Base-by-base conservation (phyloP, 2,888 invertebrate genomes). In the Acanthosepion pharaonis region DNA sequence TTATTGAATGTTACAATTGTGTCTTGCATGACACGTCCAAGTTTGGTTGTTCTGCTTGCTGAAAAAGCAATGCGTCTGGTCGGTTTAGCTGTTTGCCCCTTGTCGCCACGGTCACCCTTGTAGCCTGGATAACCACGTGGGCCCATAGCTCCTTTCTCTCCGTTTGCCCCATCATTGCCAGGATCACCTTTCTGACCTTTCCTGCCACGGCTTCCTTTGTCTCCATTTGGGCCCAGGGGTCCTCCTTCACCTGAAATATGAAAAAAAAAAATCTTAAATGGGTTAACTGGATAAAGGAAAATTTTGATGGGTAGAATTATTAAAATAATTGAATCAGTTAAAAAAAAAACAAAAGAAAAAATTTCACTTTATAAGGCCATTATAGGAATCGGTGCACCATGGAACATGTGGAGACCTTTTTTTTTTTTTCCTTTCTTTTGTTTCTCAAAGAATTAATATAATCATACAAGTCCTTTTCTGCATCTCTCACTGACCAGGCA, bases 21-120 rank as follows among this genome's bases (percentile, higher is more conserved):
- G 94, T 97, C 97, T 94, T 97, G 97, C 11, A 96, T 95, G 42
- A 97, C 97, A 0, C 97, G 97, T 25, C 97, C 97, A 64, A 97
- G 96, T 55, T 96, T 96, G 28, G 96, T 96, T 92, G 96, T 96
- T 92, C 97, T 95, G 23, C 96, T 96, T 25, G 96, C 97, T 9
- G 97, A 97, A 95, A 97, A 97, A 23, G 97, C 97, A n/a, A 97
- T 96, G 48, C 96, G 95, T 8, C 96, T 95, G 8, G 96, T 95
- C 15, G 94, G 95, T 94, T 91, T 94, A 78, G 94, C 48, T 15
- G 94, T 33, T 64, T 94, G 93, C 28, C 95, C 95, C 5, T 95
- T 48, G 8, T 96, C 95, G 8, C 96, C 96, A 93, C 94, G 95
- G 11, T 95, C 95, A 15, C 97, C 97, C 91, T 96, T 96, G 11